Conservation (phyloP, 2,888 invertebrate genomes). For the Andrena fulva region DNA sequence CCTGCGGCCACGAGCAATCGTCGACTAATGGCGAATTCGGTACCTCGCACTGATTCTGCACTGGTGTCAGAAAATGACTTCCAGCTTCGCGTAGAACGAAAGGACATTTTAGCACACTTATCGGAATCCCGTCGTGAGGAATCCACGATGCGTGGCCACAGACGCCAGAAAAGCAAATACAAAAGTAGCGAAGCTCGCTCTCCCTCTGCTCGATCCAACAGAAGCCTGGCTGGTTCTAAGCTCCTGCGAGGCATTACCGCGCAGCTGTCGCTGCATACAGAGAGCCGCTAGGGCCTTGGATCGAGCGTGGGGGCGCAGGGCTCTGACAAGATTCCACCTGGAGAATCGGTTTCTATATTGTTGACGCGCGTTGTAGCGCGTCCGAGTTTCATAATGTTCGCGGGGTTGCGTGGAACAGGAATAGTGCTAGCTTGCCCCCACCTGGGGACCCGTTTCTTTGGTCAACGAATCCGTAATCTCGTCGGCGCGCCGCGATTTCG, state of each 20-base stretch:
- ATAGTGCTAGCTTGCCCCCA: neutral
- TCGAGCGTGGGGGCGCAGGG: neutral
- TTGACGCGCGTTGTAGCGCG: constrained; percentile 66
- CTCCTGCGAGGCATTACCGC: neutral
- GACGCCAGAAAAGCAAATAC: neutral
- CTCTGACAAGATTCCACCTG: constrained; percentile 38
- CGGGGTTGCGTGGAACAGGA: neutral
- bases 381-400: constrained; percentile 36
- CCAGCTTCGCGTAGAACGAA: constrained; percentile 35
- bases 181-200: neutral
- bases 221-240: neutral
- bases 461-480: constrained; percentile 16
- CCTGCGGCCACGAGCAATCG: no score
- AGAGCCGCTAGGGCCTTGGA: neutral
- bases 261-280: neutral
- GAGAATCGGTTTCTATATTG: constrained; percentile 49
- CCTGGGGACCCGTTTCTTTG: neutral
- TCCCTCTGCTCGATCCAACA: neutral
- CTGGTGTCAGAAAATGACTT: neutral
- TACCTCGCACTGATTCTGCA: no score
- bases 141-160: neutral
- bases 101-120: constrained; percentile 32
- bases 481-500: constrained; percentile 11
- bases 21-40: no score
- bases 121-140: neutral